Conservation (phyloP, 2,888 invertebrate species). For the Crematogaster levior region DNA sequence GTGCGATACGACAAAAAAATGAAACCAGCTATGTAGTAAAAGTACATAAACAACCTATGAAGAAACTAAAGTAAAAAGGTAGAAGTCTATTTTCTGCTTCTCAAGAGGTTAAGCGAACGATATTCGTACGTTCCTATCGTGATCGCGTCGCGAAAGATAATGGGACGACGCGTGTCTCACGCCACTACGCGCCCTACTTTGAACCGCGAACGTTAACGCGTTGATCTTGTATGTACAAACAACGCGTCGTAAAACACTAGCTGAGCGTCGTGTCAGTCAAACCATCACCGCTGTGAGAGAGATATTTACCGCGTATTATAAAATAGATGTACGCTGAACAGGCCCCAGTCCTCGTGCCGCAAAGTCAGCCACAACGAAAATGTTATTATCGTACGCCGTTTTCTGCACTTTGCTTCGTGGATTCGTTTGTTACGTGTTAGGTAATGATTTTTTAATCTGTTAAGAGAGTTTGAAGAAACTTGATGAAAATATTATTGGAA, state of each 20-base stretch:
- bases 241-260: background rate
- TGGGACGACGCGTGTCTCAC: background rate
- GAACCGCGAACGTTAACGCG: background rate
- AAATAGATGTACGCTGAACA: background rate
- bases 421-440: background rate
- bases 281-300: background rate
- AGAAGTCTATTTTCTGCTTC: too few species aligned
- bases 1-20: too few species aligned
- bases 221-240: background rate
- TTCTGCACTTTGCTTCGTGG: background rate
- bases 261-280: background rate
- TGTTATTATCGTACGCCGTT: background rate
- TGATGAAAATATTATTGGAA: background rate
- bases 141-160: background rate
- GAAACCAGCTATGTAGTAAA: too few species aligned
- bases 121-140: background rate
- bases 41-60: too few species aligned
- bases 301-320: background rate
- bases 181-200: background rate
- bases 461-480: background rate
- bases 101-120: too few species aligned
- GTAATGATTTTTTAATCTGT: background rate
- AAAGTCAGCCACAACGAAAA: background rate
- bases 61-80: too few species aligned
- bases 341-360: background rate